These are phyloP conservation scores for Aurelia sp. DNA, from an alignment of 30 jellyfish, hydroid and myxozoan species.

Conservation along the genomic window DNA sequence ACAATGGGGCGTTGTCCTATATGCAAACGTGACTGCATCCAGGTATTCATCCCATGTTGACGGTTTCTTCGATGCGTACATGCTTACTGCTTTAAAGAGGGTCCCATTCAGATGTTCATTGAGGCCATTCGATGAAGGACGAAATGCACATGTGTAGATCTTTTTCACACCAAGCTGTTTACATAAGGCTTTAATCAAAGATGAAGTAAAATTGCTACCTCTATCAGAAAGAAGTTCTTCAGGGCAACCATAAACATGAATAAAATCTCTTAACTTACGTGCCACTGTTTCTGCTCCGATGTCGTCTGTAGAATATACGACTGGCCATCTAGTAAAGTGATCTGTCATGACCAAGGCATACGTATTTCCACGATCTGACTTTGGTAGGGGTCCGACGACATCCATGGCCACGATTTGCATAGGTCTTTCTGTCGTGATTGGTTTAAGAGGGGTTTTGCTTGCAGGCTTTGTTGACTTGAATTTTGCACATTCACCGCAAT, in stretches of 20 bases:
- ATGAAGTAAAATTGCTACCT: constrained; percentile 46
- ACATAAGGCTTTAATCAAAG: constrained; percentile 20
- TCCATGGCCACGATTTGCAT: constrained; percentile 45
- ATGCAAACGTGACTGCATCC: constrained; percentile 13
- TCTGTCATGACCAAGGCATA: too few species aligned
- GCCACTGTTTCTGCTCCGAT: constrained; percentile 67
- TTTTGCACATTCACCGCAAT: too few species aligned
- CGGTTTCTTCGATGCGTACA: constrained; percentile 23
- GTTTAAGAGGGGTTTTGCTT: constrained; percentile 39
- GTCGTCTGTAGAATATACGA: constrained; percentile 29
- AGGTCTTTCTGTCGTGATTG: constrained; percentile 54
- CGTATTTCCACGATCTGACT: too few species aligned
- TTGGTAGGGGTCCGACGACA: constrained; percentile 13
- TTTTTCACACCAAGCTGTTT: constrained; percentile 37
- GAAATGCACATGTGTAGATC: constrained; percentile 41
- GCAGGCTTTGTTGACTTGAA: constrained; percentile 55
- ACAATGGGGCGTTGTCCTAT: background rate
- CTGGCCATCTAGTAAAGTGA: constrained; percentile 78
- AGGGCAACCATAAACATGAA: constrained; percentile 36
- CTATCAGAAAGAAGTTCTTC: constrained; percentile 46
- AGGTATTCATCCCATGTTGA: constrained; percentile 31
- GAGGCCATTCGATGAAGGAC: constrained; percentile 30
- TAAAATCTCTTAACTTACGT: constrained; percentile 27
- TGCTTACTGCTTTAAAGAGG: constrained; percentile 9
- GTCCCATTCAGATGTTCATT: constrained; percentile 38